Evolutionary conservation across 2,888 invertebrate genomes (phyloP).

Genomic region (Helobdella robusta): DNA sequence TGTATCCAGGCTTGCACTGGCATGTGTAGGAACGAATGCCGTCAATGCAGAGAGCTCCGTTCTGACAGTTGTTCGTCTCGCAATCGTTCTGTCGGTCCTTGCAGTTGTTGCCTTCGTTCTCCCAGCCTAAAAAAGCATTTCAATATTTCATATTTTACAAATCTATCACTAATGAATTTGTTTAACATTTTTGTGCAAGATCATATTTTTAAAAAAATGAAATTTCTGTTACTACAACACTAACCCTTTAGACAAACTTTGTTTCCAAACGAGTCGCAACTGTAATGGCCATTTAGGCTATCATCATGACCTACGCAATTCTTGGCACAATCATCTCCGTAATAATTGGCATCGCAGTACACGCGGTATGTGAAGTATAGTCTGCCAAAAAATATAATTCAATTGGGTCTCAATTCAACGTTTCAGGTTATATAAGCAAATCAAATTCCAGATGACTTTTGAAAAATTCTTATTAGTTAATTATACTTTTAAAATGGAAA

Average conservation of each 20-base stretch:
- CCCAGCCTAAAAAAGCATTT: conserved; percentile 28
- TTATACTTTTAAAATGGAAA: too few relatives aligned
- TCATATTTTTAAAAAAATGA: neutral
- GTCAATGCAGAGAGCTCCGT: conserved; percentile 29
- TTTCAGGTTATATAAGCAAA: too few relatives aligned
- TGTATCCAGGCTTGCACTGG: conserved; percentile 34
- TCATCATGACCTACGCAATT: conserved; percentile 23
- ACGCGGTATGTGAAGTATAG: conserved; percentile 16
- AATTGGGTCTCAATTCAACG: too few relatives aligned
- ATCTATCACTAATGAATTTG: too few relatives aligned
- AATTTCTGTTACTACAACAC: neutral
- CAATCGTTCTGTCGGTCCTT: conserved; percentile 27
- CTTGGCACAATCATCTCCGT: conserved; percentile 25
- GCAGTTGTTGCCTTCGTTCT: conserved; percentile 23
- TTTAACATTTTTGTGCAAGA: neutral
- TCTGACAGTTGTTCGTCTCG: conserved; percentile 22
- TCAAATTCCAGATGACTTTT: too few relatives aligned
- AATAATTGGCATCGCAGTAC: conserved; percentile 30
- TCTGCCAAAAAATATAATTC: conserved; percentile 13
- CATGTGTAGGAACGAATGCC: conserved; percentile 35
- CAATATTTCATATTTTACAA: neutral
- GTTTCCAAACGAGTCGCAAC: conserved; percentile 21
- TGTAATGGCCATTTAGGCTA: conserved; percentile 26
- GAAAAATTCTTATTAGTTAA: too few relatives aligned
- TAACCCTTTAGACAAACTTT: conserved; percentile 23